phyloP scores from a whole-genome alignment of 2,888 invertebrate genomes.

The Mimumesa dahlbomi region DNA sequence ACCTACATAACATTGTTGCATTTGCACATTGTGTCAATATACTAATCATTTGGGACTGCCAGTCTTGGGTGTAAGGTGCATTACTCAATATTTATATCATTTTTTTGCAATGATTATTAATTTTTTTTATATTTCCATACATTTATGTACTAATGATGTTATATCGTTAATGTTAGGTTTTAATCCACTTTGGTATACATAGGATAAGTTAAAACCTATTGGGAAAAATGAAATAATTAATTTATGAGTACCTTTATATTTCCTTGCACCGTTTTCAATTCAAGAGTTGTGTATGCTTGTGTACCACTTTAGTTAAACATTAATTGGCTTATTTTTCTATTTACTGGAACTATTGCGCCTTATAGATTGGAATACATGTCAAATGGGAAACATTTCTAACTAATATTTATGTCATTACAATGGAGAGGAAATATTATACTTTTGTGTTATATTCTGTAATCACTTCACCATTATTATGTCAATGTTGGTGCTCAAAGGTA shows the following conservation, averaged over 20 bases:
- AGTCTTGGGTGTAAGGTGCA: background rate
- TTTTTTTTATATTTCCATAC: conserved; percentile 1
- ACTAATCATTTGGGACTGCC: conserved; percentile 2
- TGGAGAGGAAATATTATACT: conserved; percentile 31
- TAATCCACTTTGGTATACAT: background rate
- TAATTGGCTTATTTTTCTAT: background rate
- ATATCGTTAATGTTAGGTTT: background rate
- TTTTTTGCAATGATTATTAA: conserved; percentile 5
- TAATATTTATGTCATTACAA: conserved; percentile 49
- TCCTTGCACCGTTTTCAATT: no score
- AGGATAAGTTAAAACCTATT: background rate
- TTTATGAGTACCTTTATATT: no score
- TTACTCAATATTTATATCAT: background rate
- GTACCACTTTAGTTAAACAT: background rate
- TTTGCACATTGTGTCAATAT: conserved; percentile 26
- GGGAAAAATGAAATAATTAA: no score
- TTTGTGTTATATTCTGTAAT: conserved; percentile 46
- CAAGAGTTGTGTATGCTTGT: no score
- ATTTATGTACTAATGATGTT: conserved; percentile 8
- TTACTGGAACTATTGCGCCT: conserved; percentile 21
- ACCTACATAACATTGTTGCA: conserved; percentile 54
- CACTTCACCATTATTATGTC: conserved; percentile 46
- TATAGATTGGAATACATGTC: conserved; percentile 50
- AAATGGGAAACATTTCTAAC: conserved; percentile 42
- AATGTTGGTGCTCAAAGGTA: conserved; percentile 48